Base-by-base conservation (phyloP, 2,797 vertebrate genomes). In the Hippocampus kuda region DNA sequence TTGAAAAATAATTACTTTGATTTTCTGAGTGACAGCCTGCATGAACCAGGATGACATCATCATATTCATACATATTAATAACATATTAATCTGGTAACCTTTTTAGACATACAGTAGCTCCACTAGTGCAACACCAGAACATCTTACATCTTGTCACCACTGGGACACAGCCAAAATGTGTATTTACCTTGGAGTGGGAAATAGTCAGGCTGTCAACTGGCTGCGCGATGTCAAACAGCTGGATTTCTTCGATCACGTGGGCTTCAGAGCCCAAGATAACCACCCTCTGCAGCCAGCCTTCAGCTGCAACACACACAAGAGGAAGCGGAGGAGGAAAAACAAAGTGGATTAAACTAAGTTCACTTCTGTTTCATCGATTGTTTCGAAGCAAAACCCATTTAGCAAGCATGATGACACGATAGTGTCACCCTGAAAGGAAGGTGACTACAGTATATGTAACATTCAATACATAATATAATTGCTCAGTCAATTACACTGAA, bases 171-270 rank as follows among this genome's bases (percentile, higher is more conserved):
- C 48, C 48, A 38, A 48, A 53, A 51, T 16, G 5, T 42, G 10
- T 57, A 26, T 69, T 72, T 88, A 98, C 96, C 94, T 95, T 95
- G 75, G 83, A 88, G 71, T 85, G 89, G 0, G 95, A 95, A 78
- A 99, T 90, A 56, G 92, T 94, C 71, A 99, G 86, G 81, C 93
- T 98, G 85, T 95, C 93, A 79, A 98, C 90, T 0, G 97, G 93
- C 85, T 96, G 92, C 0, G 86, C 76, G 0, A 87, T 87, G 72
- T 95, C 91, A 34, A 99, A 98, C 81, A 99, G 91, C 87, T 98
- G 95, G 84, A 98, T 91, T 86, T 98, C 97, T 81, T 99, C 97
- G 0, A 98, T 93, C 72, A 98, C 89, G 22, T 99, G 94, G 18
- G 92, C 87, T 22, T 86, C 89, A 0, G 90, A 38, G 4, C 92